Percentiles rank a stretch among this genome's conserved stretches.
Conservation (phyloP, 2,113 vertebrate species). For the Lagopus leucura region DNA sequence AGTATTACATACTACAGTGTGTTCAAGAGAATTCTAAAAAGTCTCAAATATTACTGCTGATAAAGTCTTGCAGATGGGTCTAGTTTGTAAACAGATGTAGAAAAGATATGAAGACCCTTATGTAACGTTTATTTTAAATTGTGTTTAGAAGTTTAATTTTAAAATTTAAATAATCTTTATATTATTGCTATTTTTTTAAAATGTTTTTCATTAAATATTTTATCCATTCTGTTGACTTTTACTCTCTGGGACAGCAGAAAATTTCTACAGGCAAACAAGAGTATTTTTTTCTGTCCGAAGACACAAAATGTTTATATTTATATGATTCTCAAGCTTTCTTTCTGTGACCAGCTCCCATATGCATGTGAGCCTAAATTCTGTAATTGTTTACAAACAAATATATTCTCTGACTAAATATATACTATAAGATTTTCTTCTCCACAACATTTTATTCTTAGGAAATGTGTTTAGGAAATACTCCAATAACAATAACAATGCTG, state of each 20-base stretch:
- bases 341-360: background rate
- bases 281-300: background rate
- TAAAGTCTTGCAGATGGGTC: background rate
- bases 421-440: background rate
- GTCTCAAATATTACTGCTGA: background rate
- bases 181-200: background rate
- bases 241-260: background rate
- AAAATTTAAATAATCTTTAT: background rate
- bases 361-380: background rate
- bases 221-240: background rate
- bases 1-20: background rate
- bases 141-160: background rate
- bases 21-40: background rate
- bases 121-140: background rate
- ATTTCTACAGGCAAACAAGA: background rate
- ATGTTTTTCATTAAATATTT: background rate
- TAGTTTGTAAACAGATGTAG: background rate
- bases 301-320: background rate
- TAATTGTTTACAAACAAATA: background rate
- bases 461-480: background rate
- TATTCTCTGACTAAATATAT: background rate
- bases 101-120: background rate
- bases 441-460: background rate
- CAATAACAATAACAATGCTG: too few species aligned
- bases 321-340: background rate